Percentiles rank a stretch among this genome's conserved stretches.
Evolutionary conservation across 2,888 invertebrate species (phyloP).

Genomic region (Proisotoma minuta): DNA sequence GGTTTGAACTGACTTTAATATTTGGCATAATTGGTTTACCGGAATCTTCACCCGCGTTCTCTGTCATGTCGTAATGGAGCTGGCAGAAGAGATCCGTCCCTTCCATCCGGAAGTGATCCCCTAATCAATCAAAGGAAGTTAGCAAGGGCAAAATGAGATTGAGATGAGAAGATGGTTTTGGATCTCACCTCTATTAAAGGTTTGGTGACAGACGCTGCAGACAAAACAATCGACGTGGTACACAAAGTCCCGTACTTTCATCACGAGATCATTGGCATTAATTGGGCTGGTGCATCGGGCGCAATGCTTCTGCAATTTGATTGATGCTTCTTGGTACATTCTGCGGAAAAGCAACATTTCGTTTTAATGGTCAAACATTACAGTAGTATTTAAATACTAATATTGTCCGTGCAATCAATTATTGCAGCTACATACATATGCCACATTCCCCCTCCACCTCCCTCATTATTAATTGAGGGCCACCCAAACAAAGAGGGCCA

Average conservation of each 20-base stretch:
- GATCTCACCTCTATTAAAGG: constrained; percentile 17
- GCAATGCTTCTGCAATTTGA: not conserved
- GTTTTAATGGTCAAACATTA: too few species aligned
- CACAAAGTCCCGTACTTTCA: constrained; percentile 86
- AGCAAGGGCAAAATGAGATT: not conserved
- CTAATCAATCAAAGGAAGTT: constrained; percentile 51
- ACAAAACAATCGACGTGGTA: constrained; percentile 94
- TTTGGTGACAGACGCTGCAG: constrained; percentile 68
- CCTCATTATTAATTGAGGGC: not conserved
- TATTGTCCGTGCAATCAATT: too few species aligned
- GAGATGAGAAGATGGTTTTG: not conserved
- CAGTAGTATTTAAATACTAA: too few species aligned
- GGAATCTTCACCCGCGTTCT: constrained; percentile 41
- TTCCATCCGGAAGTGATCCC: constrained; percentile 90
- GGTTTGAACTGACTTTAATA: not conserved
- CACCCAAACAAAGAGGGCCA: not conserved
- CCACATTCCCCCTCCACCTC: too few species aligned
- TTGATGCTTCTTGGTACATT: not conserved
- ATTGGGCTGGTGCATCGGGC: constrained; percentile 79
- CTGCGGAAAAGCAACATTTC: too few species aligned
- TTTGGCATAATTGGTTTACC: constrained; percentile 47
- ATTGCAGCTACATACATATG: too few species aligned
- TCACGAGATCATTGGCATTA: constrained; percentile 84
- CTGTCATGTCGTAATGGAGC: constrained; percentile 62
- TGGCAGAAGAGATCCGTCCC: constrained; percentile 84